These are phyloP conservation scores for Puffinus mauretanicus DNA, from an alignment of 2,113 vertebrate genomes.

Conservation along the genomic window DNA sequence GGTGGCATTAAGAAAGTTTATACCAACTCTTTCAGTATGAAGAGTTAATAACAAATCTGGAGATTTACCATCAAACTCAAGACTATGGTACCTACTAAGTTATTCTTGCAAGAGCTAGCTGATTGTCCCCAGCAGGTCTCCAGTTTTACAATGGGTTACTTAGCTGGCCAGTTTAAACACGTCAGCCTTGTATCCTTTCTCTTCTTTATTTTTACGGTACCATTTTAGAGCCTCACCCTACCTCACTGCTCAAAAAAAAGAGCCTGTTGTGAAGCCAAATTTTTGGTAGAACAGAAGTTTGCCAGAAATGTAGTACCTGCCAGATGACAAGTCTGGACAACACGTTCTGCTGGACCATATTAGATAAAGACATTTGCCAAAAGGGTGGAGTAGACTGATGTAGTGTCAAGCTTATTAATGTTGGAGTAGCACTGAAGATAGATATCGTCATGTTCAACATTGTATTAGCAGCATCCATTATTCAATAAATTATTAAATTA, in stretches of 20 bases:
- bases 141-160: not conserved
- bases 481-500: slow-evolving; percentile 71
- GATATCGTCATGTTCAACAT: slow-evolving; percentile 23
- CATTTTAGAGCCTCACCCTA: not conserved
- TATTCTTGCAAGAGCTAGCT: not conserved
- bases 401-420: slow-evolving; percentile 48
- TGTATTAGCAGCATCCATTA: slow-evolving; percentile 52
- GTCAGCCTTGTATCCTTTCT: not conserved
- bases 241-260: not conserved
- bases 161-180: not conserved
- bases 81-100: not conserved
- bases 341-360: not conserved
- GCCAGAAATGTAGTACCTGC: not conserved
- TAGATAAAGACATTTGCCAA: slow-evolving; percentile 28
- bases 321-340: not conserved
- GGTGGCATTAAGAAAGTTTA: not conserved
- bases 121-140: not conserved
- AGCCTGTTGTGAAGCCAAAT: not conserved
- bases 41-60: not conserved
- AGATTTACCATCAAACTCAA: not conserved
- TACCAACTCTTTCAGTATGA: not conserved
- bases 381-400: slow-evolving; percentile 15
- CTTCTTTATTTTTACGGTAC: not conserved
- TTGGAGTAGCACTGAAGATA: slow-evolving; percentile 25
- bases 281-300: not conserved